Conservation (phyloP, 2,113 vertebrate species). For the Canis aureus region DNA sequence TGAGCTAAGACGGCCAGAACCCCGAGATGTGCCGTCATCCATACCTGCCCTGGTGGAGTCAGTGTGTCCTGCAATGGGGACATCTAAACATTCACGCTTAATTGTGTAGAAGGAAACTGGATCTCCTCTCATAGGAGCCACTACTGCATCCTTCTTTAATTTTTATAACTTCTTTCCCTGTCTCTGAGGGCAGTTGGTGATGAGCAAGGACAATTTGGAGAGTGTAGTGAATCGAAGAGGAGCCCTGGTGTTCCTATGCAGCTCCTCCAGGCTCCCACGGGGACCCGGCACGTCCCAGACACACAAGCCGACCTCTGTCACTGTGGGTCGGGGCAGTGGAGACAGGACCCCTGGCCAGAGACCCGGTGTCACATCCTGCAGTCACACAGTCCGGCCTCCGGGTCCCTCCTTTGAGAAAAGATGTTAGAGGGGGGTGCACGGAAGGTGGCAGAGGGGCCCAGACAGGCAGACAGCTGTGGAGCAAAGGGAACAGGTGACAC, state of each 20-base stretch:
- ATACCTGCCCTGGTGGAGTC: too few relatives aligned
- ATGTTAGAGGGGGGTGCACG: neutral
- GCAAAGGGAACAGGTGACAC: neutral
- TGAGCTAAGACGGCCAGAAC: neutral
- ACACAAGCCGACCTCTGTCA: neutral
- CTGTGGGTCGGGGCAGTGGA: neutral
- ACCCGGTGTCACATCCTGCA: neutral
- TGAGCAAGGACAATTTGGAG: neutral
- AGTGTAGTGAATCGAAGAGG: neutral
- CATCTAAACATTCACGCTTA: neutral
- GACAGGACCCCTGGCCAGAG: neutral
- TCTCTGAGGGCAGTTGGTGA: neutral
- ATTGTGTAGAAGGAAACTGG: neutral
- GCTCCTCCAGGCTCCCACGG: neutral
- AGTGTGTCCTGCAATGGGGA: fast-evolving
- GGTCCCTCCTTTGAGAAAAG: neutral
- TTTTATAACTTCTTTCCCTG: neutral
- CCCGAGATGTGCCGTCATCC: too few relatives aligned
- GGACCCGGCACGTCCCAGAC: neutral
- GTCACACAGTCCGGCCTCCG: neutral
- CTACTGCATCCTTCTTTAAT: neutral
- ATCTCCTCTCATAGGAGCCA: neutral
- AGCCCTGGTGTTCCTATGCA: fast-evolving
- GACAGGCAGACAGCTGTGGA: neutral
- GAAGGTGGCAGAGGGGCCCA: neutral